Base-by-base conservation (phyloP, 2,113 vertebrate species). In the Monopterus albus region DNA sequence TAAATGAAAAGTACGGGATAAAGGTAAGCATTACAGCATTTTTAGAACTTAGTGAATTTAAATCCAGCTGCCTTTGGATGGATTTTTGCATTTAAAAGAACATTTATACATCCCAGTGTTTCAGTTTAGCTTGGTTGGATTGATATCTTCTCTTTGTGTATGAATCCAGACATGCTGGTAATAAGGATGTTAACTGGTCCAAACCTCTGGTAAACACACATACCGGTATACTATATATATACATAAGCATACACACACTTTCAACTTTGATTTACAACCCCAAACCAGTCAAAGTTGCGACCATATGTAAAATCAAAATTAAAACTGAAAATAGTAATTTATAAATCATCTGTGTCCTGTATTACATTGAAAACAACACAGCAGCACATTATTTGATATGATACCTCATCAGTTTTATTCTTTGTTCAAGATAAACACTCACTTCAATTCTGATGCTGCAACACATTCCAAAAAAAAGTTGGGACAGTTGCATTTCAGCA, bases 161-260 rank as follows among this genome's bases (percentile, higher is more conserved):
- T 84, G 76, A 81, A 81, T 35, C 67, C 78, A 89, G 89, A 83
- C 71, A 28, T 65, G 75, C 67, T 78, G 75, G 80, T 82, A 75
- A 57, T 10, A 50, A 20, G 31, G 40, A 71, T 18, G 52, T 53
- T 73, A 56, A 40, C 59, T 42, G 56, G 17, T 78, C 76, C 78
- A 87, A 87, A 74, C 63, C 7, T 81, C 69, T 89, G 72, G 81
- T 87, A 74, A 53, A 63, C 23, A 68, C 35, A 23, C 40, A 43
- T 56, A 47, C 62, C n/a, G n/a, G n/a, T n/a, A n/a, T n/a, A n/a
- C n/a, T n/a, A 42, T 21, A 36, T 35, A 62, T 50, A 43, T 45
- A 43, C 64, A 53, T 31, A 65, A 13, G 23, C 56, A 31, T 57
- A 53, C 58, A 52, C 75, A 39, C 61, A 31, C 36, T 61, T 47